These are phyloP conservation scores for Cheiracanthium punctorium DNA, from an alignment of 2,888 invertebrate species.

Conservation along the genomic window DNA sequence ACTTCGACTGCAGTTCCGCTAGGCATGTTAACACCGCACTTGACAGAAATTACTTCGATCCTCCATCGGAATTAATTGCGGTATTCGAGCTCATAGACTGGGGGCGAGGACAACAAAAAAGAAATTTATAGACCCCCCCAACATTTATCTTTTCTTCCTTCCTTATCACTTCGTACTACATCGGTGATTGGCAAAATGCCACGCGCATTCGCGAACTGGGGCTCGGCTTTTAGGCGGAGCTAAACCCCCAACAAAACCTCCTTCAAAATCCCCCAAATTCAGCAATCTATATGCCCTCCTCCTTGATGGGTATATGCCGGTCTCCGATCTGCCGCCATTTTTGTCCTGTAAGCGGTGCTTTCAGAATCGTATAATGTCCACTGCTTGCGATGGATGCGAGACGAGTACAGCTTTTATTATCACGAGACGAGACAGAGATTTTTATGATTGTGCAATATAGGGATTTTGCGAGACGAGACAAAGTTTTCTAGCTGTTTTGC, in stretches of 20 bases:
- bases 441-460: too few species aligned
- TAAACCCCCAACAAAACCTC: constrained; percentile 52
- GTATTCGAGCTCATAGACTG: too few species aligned
- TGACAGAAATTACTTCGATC: neutral
- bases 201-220: constrained; percentile 30
- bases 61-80: too few species aligned
- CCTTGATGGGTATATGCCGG: neutral
- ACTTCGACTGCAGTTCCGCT: neutral
- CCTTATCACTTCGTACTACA: neutral
- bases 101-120: too few species aligned
- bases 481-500: too few species aligned
- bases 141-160: neutral
- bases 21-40: neutral
- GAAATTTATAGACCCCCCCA: too few species aligned
- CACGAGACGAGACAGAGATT: too few species aligned
- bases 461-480: too few species aligned
- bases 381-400: too few species aligned
- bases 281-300: constrained; percentile 55
- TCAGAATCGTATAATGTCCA: too few species aligned
- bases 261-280: constrained; percentile 60
- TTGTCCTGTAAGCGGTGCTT: too few species aligned
- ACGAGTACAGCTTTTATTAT: too few species aligned
- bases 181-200: constrained; percentile 30
- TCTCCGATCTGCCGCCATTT: constrained; percentile 11
- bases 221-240: constrained; percentile 55